Conservation (phyloP, 2,797 vertebrate genomes). For the Erethizon dorsatum region DNA sequence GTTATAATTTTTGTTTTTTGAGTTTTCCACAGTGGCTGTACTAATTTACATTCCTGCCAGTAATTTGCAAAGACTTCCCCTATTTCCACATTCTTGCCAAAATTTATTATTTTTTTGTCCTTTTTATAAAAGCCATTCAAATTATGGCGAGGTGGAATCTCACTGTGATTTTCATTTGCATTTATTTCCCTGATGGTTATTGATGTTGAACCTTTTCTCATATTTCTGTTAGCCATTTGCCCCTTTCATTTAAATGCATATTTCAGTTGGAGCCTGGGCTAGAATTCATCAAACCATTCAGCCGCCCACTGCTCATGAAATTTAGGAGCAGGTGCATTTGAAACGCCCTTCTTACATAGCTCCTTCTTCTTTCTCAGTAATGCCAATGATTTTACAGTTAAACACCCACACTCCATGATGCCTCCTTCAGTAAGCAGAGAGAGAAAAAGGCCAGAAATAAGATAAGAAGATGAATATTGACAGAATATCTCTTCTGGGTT, state of each 20-base stretch:
- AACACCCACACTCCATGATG: neutral
- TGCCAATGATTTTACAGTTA: neutral
- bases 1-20: neutral
- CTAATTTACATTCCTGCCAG: neutral
- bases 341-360: neutral
- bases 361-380: constrained; percentile 7
- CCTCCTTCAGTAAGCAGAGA: neutral
- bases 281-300: neutral
- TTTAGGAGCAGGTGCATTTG: neutral
- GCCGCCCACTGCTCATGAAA: neutral
- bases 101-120: neutral
- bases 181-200: neutral
- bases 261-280: neutral
- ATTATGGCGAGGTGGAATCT: neutral
- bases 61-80: neutral
- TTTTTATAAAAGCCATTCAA: neutral
- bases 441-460: neutral
- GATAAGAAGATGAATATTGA: neutral
- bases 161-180: neutral
- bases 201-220: neutral
- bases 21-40: neutral
- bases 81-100: neutral
- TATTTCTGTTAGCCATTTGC: neutral
- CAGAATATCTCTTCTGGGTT: no score
- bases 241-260: neutral